Percentiles rank a stretch among this genome's conserved stretches.
phyloP scores from a whole-genome alignment of 2,113 vertebrate genomes.

The Bujurquina vittata region DNA sequence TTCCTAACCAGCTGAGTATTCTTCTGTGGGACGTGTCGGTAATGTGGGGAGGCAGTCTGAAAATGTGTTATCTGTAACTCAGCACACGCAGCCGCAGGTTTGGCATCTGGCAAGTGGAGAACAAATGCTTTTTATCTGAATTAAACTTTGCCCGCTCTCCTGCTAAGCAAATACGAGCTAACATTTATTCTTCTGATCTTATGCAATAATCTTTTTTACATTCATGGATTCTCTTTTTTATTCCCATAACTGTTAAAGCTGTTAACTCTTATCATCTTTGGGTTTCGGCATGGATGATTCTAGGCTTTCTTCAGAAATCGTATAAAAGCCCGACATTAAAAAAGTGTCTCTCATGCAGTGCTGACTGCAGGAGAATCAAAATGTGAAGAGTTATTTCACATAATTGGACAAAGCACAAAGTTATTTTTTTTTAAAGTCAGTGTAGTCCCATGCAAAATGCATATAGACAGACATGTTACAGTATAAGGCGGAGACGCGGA shows the following conservation, averaged over 20 bases:
- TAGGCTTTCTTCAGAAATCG: neutral
- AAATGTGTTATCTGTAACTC: neutral
- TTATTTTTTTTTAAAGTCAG: too few species aligned
- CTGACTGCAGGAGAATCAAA: too few species aligned
- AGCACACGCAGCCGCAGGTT: neutral
- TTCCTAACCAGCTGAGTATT: neutral
- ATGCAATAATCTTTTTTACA: neutral
- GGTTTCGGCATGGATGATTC: too few species aligned
- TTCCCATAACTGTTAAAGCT: neutral
- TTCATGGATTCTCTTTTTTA: neutral
- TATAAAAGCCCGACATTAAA: neutral
- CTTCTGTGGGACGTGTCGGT: neutral
- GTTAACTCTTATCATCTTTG: neutral
- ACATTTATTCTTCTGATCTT: neutral
- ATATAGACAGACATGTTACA: neutral
- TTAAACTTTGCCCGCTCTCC: too few species aligned
- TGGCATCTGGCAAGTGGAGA: neutral
- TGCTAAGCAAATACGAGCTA: neutral
- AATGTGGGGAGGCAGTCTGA: neutral
- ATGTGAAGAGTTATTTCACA: neutral
- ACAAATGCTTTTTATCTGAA: neutral
- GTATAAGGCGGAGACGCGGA: neutral
- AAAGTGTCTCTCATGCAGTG: neutral
- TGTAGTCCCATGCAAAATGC: neutral
- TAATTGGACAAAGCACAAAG: neutral